Base-by-base conservation (phyloP, 1,140 invertebrate genomes). In the Sycophaga agraensis region DNA sequence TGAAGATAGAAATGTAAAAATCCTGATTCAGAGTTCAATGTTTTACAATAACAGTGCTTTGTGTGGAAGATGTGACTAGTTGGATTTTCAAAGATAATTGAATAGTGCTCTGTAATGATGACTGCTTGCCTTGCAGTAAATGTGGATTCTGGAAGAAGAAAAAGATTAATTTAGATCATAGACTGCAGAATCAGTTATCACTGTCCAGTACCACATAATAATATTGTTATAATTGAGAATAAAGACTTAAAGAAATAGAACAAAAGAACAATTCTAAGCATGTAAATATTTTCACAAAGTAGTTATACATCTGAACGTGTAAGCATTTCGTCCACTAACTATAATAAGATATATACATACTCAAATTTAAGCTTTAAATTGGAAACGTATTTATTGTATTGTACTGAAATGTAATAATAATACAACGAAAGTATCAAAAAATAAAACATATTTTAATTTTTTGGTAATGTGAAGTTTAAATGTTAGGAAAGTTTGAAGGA, bases 231-330 rank as follows among this genome's bases (percentile, higher is more conserved):
- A 42, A 21, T 11, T 28, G 21, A 31, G 57, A 63, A 40, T 31
- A 60, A 59, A 59, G 11, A 56, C 31, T 26, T 42, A 42, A n/a
- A 21, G 0, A 17, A 28, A 8, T 58, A 58, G 12, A 54, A 37
- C 63, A 46, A 54, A 40, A 21, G 59, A 50, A 64, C 63, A 67
- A 60, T n/a, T 62, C 48, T 28, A 54, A 63, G 12, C 45, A 58
- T 63, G 56, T 55, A 48, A 37, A 48, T 14, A 12, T 24, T 28
- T 54, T 48, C 42, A 40, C 50, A 46, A 61, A 54, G 21, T 61
- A 24, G 46, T 59, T 66, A 31, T 65, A 39, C 11, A 40, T 42
- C 16, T 48, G 14, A 57, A 62, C 1, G 16, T 66, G 31, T 40
- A 61, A 55, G 53, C 40, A 66, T 42, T 60, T 35, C 11, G 2